Percentiles rank a stretch among this genome's conserved stretches.
Evolutionary conservation across 2,888 invertebrate genomes (phyloP).

Genomic region (Nephrotoma flavescens): DNA sequence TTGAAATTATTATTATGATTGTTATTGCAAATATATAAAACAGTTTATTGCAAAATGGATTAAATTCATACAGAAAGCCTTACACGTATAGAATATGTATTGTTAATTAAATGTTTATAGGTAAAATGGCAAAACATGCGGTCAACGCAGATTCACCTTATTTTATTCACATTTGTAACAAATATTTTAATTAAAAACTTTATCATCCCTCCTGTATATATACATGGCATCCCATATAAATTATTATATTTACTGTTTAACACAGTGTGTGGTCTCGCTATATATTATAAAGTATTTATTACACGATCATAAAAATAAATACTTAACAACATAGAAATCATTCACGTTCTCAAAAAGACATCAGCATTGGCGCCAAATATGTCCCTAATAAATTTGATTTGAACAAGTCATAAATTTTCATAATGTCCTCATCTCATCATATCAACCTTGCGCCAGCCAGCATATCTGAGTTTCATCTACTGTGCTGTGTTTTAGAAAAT

Average conservation of each 20-base stretch:
- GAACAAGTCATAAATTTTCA: background rate
- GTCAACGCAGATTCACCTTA: too few relatives aligned
- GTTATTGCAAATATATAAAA: too few relatives aligned
- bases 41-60: too few relatives aligned
- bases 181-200: background rate
- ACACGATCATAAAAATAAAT: background rate
- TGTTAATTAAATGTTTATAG: too few relatives aligned
- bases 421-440: background rate
- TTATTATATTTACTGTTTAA: background rate
- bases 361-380: background rate
- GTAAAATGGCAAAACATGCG: too few relatives aligned
- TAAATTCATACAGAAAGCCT: too few relatives aligned
- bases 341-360: background rate
- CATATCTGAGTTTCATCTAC: background rate
- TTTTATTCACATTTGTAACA: too few relatives aligned
- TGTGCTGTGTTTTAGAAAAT: background rate
- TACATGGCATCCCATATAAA: background rate
- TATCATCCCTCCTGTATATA: background rate
- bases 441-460: background rate
- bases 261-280: background rate
- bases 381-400: background rate
- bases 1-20: too few relatives aligned
- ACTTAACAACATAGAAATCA: background rate
- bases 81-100: too few relatives aligned
- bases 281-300: background rate